phyloP scores from a whole-genome alignment of 2,888 invertebrate species.

The Nasonovia ribisnigri region DNA sequence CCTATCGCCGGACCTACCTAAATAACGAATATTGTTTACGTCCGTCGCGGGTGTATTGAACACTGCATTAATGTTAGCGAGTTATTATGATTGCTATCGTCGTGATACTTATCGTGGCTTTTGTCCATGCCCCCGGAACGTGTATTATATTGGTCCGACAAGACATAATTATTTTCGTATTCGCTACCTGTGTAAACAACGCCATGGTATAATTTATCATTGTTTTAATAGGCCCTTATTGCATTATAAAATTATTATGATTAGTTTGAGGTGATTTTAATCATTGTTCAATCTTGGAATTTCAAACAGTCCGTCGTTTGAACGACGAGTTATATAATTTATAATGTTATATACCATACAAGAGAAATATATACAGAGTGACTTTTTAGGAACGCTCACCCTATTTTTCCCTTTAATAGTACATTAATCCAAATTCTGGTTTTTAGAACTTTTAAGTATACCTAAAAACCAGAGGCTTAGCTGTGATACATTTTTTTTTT shows the following conservation, averaged over 20 bases:
- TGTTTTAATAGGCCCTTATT: background rate
- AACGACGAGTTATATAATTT: too few species aligned
- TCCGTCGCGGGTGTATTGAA: background rate
- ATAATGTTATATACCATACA: too few species aligned
- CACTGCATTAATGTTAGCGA: background rate
- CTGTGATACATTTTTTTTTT: too few species aligned
- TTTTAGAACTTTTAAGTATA: too few species aligned
- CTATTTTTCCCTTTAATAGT: too few species aligned
- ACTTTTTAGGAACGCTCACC: too few species aligned
- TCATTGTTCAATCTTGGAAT: background rate
- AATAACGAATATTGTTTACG: conserved; percentile 2
- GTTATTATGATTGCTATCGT: background rate
- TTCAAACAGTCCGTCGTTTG: too few species aligned
- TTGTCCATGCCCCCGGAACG: background rate
- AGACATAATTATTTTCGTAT: conserved; percentile 1
- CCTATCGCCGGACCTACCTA: background rate
- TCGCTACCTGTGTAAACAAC: background rate
- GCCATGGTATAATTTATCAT: background rate
- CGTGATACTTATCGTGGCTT: background rate
- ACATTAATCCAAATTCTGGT: too few species aligned
- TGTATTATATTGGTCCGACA: background rate
- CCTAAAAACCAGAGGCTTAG: too few species aligned
- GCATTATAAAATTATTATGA: background rate
- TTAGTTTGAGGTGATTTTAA: background rate
- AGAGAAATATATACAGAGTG: too few species aligned